Conservation (phyloP, 2,113 vertebrate species). For the Rafetus swinhoei region DNA sequence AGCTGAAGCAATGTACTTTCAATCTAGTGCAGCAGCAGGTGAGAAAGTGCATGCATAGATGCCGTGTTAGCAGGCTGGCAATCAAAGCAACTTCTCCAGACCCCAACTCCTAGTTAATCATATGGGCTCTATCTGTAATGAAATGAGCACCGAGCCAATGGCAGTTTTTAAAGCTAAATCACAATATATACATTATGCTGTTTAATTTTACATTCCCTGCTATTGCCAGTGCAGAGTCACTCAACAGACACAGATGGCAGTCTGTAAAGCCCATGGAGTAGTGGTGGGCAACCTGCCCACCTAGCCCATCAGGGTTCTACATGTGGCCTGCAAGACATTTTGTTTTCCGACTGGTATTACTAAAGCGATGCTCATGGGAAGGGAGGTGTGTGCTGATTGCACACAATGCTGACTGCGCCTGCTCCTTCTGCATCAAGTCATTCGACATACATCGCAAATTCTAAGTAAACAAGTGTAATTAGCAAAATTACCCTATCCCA, state of each 20-base stretch:
- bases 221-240: not conserved
- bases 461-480: too few species aligned
- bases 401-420: too few species aligned
- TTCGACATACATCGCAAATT: too few species aligned
- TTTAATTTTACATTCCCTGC: not conserved
- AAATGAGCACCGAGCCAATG: not conserved
- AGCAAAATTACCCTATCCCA: too few species aligned
- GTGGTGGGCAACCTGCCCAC: too few species aligned
- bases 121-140: not conserved
- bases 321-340: too few species aligned
- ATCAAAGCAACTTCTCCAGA: not conserved
- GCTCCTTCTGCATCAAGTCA: too few species aligned
- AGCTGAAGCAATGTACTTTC: too few species aligned
- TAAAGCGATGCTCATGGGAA: too few species aligned
- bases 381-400: too few species aligned
- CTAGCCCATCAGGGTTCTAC: too few species aligned
- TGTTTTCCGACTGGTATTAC: too few species aligned
- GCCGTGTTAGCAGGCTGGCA: not conserved
- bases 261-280: not conserved
- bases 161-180: not conserved
- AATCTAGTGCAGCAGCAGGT: not conserved
- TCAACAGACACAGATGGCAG: not conserved
- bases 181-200: not conserved
- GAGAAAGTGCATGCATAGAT: not conserved
- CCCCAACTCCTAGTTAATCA: not conserved